Evolutionary conservation across 2,888 invertebrate species (phyloP).

Genomic region (Lingula anatina): DNA sequence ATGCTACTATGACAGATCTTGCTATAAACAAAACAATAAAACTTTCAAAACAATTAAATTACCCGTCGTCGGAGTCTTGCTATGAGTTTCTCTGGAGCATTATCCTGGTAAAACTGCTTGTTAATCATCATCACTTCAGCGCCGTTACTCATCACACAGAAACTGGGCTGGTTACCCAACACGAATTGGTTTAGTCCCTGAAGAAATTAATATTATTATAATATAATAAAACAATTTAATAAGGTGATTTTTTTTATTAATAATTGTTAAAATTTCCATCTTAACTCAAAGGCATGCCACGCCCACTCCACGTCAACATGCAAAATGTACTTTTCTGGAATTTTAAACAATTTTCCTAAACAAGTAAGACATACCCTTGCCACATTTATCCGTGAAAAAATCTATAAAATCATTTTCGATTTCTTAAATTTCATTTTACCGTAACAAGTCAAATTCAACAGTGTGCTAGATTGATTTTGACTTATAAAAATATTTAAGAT

Average conservation of each 20-base stretch:
- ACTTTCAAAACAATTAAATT: constrained; percentile 1
- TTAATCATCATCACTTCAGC: constrained; percentile 40
- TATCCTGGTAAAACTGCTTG: constrained; percentile 30
- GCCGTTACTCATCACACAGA: constrained; percentile 40
- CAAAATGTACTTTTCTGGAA: too few relatives aligned
- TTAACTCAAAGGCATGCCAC: too few relatives aligned
- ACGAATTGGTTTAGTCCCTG: constrained; percentile 37
- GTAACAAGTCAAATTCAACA: too few relatives aligned
- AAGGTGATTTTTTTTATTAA: not conserved
- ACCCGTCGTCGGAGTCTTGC: constrained; percentile 30
- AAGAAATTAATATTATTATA: not conserved
- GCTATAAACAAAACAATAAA: not conserved
- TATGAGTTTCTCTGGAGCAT: constrained; percentile 28
- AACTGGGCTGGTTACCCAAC: constrained; percentile 33
- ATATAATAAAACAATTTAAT: not conserved
- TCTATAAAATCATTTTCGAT: too few relatives aligned
- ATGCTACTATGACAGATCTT: too few relatives aligned
- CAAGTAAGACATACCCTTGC: too few relatives aligned
- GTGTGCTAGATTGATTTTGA: too few relatives aligned
- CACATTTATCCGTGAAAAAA: too few relatives aligned
- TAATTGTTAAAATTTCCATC: not conserved
- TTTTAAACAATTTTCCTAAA: too few relatives aligned
- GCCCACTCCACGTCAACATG: too few relatives aligned
- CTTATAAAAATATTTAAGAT: too few relatives aligned
- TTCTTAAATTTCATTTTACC: too few relatives aligned